Base-by-base conservation (phyloP, 2,888 invertebrate genomes). In the Crematogaster levior region DNA sequence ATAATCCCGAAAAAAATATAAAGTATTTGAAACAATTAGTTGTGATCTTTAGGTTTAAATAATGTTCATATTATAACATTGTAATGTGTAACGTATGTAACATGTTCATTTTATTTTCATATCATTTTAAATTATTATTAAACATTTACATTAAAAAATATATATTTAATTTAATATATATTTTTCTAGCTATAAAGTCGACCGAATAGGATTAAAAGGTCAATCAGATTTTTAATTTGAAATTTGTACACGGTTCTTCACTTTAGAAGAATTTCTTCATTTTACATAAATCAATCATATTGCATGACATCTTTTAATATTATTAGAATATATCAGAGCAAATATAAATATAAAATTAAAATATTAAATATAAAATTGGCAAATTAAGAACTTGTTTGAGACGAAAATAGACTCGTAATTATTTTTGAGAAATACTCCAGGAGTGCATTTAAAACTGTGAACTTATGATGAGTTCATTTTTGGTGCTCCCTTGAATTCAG, bases 401-500 rank as follows among this genome's bases (percentile, higher is more conserved):
- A 48, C 1, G 51, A 18, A 53, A 68, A 56, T 66, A 66, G 56
- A n/a, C 5, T 43, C 34, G 18, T 43, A 56, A 66, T 66, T 30
- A 77, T 77, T 77, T 43, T 30, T 51, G 1, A 77, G 46, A 21
- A 15, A 30, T 18, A 40, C 2, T 18, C 5, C 24, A 4, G 24
- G 15, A 4, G n/a, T 10, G 12, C n/a, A 70, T 68, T 68, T 48
- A 24, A 37, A 40, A 75, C 10, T 2, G 12, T 9, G 9, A 63
- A 21, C 51, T n/a, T 63, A 24, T 6, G 43, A 30, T 18, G 6
- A 61, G 84, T 82, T 87, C 77, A 82, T 63, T 75, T 56, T 34
- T 34, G 63, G 30, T 37, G 70, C 61, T 75, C 63, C 63, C 12
- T 34, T 30, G 51, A 80, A 85, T 51, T 82, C 56, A n/a, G 65